phyloP scores from a whole-genome alignment of 64 coral and sea anemone species.

The Platygyra sinensis region DNA sequence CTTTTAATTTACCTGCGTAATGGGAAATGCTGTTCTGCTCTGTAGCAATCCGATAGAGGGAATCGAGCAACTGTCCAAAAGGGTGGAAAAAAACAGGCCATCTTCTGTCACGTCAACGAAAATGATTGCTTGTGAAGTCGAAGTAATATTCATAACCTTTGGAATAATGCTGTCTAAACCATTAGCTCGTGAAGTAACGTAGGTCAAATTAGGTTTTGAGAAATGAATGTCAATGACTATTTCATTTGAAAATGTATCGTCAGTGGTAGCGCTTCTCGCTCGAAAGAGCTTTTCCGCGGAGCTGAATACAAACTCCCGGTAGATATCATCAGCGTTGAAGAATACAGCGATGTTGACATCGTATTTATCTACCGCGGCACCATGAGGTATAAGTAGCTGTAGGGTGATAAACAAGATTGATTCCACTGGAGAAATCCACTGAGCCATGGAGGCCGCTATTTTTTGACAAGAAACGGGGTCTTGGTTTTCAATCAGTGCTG shows the following conservation, averaged over 20 bases:
- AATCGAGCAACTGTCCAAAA: neutral
- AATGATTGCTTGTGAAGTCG: neutral
- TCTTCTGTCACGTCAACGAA: conserved; percentile 25
- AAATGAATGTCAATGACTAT: conserved; percentile 5
- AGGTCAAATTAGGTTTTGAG: conserved; percentile 13
- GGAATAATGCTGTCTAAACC: neutral
- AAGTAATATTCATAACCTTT: neutral
- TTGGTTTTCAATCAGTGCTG: neutral
- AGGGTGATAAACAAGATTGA: neutral
- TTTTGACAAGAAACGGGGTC: neutral
- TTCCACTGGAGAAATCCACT: neutral
- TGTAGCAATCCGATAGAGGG: conserved; percentile 15
- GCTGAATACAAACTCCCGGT: conserved; percentile 17
- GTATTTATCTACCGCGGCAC: conserved; percentile 5
- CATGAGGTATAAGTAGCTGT: neutral
- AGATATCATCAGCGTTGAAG: conserved; percentile 30
- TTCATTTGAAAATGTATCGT: neutral
- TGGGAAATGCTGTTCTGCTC: conserved; percentile 15
- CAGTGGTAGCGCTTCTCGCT: neutral
- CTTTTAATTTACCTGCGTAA: conserved; percentile 23
- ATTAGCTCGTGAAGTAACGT: neutral
- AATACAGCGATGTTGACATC: conserved; percentile 33
- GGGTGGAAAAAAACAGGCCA: neutral
- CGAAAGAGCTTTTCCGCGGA: neutral
- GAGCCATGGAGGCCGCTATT: neutral